phyloP scores from a whole-genome alignment of 2,113 vertebrate species.

The Cricetomys ansorgei region DNA sequence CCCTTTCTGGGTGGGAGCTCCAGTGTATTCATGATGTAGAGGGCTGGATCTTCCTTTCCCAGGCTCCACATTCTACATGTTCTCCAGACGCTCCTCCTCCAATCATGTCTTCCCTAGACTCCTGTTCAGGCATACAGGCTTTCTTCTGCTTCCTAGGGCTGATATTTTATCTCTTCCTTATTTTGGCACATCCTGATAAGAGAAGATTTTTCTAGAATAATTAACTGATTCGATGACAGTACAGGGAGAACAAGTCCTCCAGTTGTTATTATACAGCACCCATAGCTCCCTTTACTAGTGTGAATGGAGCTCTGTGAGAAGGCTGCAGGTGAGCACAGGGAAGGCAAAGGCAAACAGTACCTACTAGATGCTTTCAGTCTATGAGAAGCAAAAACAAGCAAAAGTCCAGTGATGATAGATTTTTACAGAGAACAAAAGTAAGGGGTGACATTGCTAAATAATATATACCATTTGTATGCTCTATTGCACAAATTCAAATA shows the following conservation, averaged over 20 bases:
- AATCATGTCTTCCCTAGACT: background rate
- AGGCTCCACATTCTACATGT: background rate
- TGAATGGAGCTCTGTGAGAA: no score
- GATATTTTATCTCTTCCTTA: background rate
- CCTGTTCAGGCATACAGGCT: background rate
- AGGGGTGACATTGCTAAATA: background rate
- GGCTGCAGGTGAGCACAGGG: background rate
- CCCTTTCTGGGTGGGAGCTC: background rate
- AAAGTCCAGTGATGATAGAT: background rate
- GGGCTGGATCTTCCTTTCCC: background rate
- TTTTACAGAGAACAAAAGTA: background rate
- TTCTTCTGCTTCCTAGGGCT: background rate
- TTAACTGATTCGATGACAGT: background rate
- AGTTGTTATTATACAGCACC: background rate
- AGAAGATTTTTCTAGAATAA: background rate
- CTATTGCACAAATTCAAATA: background rate
- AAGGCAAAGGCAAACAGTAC: no score
- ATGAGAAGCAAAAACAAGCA: background rate
- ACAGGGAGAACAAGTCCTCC: background rate
- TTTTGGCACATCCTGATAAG: background rate
- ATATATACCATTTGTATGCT: background rate
- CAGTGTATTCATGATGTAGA: background rate
- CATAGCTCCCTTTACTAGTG: background rate
- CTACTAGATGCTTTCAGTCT: background rate
- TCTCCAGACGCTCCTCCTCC: background rate